Conservation (phyloP, 2,888 invertebrate genomes). For the Oscheius sp. region DNA sequence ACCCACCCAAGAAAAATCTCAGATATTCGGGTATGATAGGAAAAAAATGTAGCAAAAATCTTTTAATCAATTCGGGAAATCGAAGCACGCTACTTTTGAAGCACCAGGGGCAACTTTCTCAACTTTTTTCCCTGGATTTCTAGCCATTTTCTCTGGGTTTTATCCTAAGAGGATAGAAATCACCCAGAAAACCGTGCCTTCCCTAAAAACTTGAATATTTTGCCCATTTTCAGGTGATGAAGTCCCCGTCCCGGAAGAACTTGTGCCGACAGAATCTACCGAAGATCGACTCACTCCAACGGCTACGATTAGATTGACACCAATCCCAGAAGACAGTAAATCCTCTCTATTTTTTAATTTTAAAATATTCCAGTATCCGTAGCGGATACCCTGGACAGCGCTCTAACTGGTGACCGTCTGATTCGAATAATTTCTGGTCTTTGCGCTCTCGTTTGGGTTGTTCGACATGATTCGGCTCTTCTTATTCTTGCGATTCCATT, state of each 20-base stretch:
- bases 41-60: too few relatives aligned
- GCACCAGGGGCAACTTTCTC: too few relatives aligned
- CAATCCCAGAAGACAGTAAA: neutral
- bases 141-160: too few relatives aligned
- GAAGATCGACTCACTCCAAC: neutral
- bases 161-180: too few relatives aligned
- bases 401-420: constrained; percentile 52
- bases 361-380: neutral
- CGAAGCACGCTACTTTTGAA: too few relatives aligned
- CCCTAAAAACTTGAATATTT: too few relatives aligned
- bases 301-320: neutral
- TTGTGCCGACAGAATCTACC: neutral
- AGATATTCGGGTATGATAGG: too few relatives aligned
- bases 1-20: too few relatives aligned
- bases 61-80: too few relatives aligned
- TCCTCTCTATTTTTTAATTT: neutral
- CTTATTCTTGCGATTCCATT: constrained; percentile 64
- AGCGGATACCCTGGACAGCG: constrained; percentile 41
- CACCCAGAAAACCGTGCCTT: too few relatives aligned
- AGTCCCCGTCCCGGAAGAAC: neutral
- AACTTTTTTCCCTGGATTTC: too few relatives aligned
- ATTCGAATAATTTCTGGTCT: constrained; percentile 53
- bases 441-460: constrained; percentile 67
- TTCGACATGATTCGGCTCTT: constrained; percentile 66
- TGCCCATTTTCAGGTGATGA: neutral